Evolutionary conservation across 2,113 vertebrate species (phyloP).

Genomic region (Orycteropus afer): DNA sequence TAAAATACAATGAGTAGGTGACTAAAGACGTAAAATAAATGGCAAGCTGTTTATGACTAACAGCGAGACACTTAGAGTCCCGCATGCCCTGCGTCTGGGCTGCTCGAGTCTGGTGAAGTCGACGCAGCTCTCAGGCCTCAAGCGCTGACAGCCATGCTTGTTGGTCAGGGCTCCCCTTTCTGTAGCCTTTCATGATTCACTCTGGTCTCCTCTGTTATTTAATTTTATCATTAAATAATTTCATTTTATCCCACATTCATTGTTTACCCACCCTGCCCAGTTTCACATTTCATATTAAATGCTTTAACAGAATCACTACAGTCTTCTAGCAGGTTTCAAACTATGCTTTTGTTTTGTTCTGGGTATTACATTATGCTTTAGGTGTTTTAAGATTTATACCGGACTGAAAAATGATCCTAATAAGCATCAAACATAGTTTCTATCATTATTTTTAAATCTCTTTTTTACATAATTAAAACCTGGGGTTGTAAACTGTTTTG

Average conservation of each 20-base stretch:
- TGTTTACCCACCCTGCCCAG: not conserved
- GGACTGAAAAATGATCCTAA: constrained; percentile 52
- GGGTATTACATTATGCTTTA: constrained; percentile 14
- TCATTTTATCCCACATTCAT: not conserved
- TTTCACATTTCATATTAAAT: constrained; percentile 9
- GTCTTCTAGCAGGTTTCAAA: not conserved
- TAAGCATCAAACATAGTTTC: not conserved
- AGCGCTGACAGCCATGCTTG: not conserved
- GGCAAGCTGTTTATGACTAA: not conserved
- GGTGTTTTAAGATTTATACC: not conserved
- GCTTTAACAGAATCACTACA: not conserved
- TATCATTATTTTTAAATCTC: constrained; percentile 26
- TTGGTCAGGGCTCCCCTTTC: not conserved
- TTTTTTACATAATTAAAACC: constrained; percentile 28
- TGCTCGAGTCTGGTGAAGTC: not conserved
- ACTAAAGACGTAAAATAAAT: constrained; percentile 22
- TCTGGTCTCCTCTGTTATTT: not conserved
- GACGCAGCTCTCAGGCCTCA: not conserved
- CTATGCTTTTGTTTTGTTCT: constrained; percentile 33
- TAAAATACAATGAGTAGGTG: constrained; percentile 19
- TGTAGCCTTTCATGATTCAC: not conserved
- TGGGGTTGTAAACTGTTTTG: constrained; percentile 5
- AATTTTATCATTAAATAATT: constrained; percentile 19
- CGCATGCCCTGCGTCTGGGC: not conserved
- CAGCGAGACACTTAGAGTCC: not conserved